Base-by-base conservation (phyloP, 1,140 invertebrate genomes). In the Propsilocerus akamusi region DNA sequence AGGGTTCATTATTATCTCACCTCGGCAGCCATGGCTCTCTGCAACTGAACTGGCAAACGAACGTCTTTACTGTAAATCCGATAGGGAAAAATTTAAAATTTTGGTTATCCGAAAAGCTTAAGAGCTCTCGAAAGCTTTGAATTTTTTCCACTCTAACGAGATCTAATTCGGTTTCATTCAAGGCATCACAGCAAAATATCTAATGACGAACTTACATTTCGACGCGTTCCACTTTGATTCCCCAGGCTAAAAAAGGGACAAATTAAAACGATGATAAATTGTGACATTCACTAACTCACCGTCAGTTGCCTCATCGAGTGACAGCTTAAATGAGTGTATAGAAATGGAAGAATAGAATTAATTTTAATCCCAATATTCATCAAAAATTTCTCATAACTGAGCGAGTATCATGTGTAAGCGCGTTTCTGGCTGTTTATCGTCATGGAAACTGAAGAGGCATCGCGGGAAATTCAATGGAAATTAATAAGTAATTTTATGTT, bases 261-360 rank as follows among this genome's bases (percentile, higher is more conserved):
- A 30, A n/a, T 30, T 12, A 30, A 30, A 30, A n/a, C 2, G 14
- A 30, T 12, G 11, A 30, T 12, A 30, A 30, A 41, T 8, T 8
- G 14, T 41, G 17, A 41, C 34, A 90, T 71, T 95, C 94, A 55
- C 96, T 92, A 17, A 92, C 93, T 92, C 93, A 96, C 22, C 82
- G 59, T 94, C 91, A 11, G 93, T 96, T n/a, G 88, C 89, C 63
- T 93, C 90, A 64, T 95, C 91, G 46, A 96, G 68, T 5, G 81
- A 72, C 26, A 75, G 56, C 61, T 41, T 20, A 41, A 41, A 20
- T 17, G 14, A 30, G n/a, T n/a, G n/a, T n/a, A n/a, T n/a, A n/a
- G n/a, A n/a, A 78, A 57, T 86, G 82, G 3, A 85, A 89, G 4
- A 81, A 82, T 37, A 83, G 80, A 59, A 87, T 82, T 26, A 89